Evolutionary conservation across 2,888 invertebrate species (phyloP).

Genomic region (Tenthredo mesomela): DNA sequence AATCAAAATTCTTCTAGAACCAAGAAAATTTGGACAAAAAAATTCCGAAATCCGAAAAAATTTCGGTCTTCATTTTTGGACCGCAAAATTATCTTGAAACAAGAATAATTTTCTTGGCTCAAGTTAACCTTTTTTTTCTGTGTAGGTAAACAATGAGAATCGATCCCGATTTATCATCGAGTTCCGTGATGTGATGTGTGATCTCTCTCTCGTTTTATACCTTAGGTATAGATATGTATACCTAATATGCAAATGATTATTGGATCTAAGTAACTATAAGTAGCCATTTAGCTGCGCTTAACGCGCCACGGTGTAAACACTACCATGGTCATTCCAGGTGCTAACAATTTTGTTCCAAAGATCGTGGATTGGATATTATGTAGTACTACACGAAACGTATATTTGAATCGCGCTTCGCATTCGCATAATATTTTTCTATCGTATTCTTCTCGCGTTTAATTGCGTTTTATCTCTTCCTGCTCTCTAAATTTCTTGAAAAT

Average conservation of each 20-base stretch:
- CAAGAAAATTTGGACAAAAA: no score
- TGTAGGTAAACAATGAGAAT: not conserved
- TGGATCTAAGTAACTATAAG: not conserved
- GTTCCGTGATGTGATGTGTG: constrained; percentile 5
- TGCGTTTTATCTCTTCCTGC: not conserved
- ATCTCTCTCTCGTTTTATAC: not conserved
- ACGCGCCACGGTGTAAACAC: constrained; percentile 13
- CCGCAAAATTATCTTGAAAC: no score
- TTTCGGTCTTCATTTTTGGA: no score
- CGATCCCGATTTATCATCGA: not conserved
- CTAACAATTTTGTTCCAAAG: not conserved
- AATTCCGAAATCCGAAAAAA: no score
- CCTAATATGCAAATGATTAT: constrained; percentile 16
- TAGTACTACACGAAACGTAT: not conserved
- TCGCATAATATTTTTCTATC: not conserved
- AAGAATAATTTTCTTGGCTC: no score
- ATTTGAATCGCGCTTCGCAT: not conserved
- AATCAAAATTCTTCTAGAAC: no score
- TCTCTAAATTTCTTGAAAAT: no score
- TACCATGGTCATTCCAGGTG: constrained; percentile 12
- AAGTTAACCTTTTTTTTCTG: no score
- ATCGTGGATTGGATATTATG: not conserved
- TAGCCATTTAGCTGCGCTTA: constrained; percentile 4
- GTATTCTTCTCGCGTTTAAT: not conserved
- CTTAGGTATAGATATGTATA: not conserved